Conservation (phyloP, 1,140 invertebrate species). For the Macrocentrus cingulum region DNA sequence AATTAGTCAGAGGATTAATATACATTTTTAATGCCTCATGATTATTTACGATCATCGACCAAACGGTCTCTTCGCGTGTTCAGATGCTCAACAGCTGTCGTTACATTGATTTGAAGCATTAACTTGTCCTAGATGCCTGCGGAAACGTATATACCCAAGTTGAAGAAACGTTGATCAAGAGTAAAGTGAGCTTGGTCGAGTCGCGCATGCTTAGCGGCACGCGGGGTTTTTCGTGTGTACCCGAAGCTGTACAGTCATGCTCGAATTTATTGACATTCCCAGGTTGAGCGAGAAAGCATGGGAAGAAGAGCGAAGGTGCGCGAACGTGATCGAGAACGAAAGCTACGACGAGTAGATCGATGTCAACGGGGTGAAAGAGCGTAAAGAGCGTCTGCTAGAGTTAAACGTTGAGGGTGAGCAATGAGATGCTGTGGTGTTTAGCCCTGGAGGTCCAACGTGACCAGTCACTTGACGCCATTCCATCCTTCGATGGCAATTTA, state of each 20-base stretch:
- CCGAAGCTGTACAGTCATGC: conserved; percentile 42
- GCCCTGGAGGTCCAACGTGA: conserved; percentile 11
- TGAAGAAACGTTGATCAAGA: no score
- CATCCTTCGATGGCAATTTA: neutral
- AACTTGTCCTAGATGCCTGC: neutral
- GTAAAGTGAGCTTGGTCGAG: no score
- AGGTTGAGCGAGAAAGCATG: conserved; percentile 11
- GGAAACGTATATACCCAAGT: neutral
- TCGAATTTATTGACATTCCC: conserved; percentile 54
- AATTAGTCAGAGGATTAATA: no score
- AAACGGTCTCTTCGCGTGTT: conserved; percentile 15
- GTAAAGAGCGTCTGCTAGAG: no score
- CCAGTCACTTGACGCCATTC: neutral
- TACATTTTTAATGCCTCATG: no score
- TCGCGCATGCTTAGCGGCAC: neutral
- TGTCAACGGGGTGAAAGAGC: no score
- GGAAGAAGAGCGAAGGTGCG: conserved; percentile 18
- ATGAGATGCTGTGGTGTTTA: neutral
- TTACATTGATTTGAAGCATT: conserved; percentile 16
- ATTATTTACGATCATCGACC: conserved; percentile 22
- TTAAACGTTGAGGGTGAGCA: no score
- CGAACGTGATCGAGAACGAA: conserved; percentile 3
- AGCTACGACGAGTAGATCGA: conserved; percentile 7
- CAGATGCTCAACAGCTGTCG: conserved; percentile 6
- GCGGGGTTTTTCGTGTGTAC: no score